Conservation (phyloP, 2,113 vertebrate species). For the Muntiacus reevesi region DNA sequence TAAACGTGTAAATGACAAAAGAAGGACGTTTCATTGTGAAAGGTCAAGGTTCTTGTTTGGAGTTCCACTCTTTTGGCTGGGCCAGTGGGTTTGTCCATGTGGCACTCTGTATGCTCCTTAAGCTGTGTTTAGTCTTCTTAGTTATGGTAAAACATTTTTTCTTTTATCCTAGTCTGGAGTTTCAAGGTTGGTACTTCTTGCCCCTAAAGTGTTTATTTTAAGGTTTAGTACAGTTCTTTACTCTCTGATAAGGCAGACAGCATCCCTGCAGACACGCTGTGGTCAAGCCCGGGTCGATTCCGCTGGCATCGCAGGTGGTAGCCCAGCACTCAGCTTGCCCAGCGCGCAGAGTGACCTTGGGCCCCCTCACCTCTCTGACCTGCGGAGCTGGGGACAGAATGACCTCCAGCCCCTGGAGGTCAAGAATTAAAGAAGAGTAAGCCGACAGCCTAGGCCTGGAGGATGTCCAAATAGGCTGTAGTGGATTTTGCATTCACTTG, state of each 20-base stretch:
- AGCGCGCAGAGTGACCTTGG: neutral
- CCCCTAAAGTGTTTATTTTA: conserved; percentile 42
- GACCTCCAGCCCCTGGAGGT: neutral
- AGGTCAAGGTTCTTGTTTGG: neutral
- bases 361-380: neutral
- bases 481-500: neutral
- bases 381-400: neutral
- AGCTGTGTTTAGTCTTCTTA: conserved; percentile 61
- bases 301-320: rapidly evolving
- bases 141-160: conserved; percentile 44
- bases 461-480: neutral
- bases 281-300: rapidly evolving
- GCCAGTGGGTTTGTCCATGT: neutral
- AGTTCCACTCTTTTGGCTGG: neutral
- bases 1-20: neutral
- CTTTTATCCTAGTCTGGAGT: conserved; percentile 56
- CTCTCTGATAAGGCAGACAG: neutral
- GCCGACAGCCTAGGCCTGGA: neutral
- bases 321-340: rapidly evolving
- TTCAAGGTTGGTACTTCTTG: conserved; percentile 66
- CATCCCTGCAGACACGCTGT: rapidly evolving
- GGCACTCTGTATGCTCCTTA: neutral
- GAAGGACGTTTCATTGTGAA: neutral
- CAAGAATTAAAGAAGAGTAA: neutral
- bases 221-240: neutral